Evolutionary conservation across 2,888 invertebrate species (phyloP).

Genomic region (Caenorhabditis sp.): DNA sequence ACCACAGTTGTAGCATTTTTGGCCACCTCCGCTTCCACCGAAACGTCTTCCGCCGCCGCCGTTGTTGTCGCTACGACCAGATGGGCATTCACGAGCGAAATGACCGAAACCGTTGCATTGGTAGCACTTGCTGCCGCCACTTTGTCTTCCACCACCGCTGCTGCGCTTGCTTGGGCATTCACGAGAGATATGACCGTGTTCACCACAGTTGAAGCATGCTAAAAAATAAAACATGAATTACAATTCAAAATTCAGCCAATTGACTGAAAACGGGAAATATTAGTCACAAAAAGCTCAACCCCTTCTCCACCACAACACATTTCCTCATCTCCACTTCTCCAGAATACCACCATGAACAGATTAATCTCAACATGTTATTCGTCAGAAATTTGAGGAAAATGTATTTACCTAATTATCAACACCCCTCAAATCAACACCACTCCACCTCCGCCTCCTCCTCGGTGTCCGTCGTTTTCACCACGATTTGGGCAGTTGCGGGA

Average conservation of each 20-base stretch:
- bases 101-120: constrained; percentile 63
- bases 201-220: constrained; percentile 63
- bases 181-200: constrained; percentile 65
- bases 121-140: constrained; percentile 41
- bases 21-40: constrained; percentile 42
- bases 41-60: constrained; percentile 39
- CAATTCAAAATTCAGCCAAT: neutral
- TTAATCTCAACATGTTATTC: constrained; percentile 18
- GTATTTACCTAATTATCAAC: constrained; percentile 46
- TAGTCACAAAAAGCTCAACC: constrained; percentile 3
- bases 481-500: constrained; percentile 57
- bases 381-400: constrained; percentile 29
- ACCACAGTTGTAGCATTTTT: constrained; percentile 66
- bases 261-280: neutral
- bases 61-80: constrained; percentile 35
- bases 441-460: constrained; percentile 47
- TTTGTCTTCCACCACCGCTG: constrained; percentile 36
- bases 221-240: constrained; percentile 18
- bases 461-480: constrained; percentile 28
- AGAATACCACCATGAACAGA: constrained; percentile 19
- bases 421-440: constrained; percentile 45
- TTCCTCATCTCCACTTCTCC: constrained; percentile 38
- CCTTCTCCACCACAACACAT: constrained; percentile 29
- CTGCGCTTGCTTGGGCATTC: constrained; percentile 58
- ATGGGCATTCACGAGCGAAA: constrained; percentile 67